Conservation (phyloP, 1,140 invertebrate genomes). For the Medauroidea extradentata region DNA sequence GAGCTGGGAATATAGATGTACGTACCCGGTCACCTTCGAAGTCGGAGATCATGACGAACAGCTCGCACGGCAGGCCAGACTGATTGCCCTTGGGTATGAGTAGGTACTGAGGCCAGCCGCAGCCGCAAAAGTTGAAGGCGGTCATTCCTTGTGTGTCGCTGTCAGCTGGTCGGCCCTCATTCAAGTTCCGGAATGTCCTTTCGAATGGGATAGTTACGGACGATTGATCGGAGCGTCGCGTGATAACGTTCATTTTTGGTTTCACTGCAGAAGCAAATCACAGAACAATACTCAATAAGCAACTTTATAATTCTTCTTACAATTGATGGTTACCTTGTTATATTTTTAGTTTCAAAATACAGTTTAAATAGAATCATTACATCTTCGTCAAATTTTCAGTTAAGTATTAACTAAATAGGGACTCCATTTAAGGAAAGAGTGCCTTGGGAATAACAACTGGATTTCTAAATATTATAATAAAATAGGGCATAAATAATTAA, state of each 20-base stretch:
- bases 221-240: slow-evolving; percentile 51
- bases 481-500: too few relatives aligned
- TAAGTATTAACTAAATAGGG: too few relatives aligned
- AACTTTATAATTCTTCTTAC: too few relatives aligned
- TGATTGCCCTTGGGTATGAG: slow-evolving; percentile 44
- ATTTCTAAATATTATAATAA: too few relatives aligned
- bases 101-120: slow-evolving; percentile 52
- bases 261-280: slow-evolving; percentile 41
- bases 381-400: neutral
- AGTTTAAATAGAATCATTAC: too few relatives aligned
- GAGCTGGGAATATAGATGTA: neutral
- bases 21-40: slow-evolving; percentile 36
- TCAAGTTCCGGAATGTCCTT: slow-evolving; percentile 56
- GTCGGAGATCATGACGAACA: slow-evolving; percentile 50
- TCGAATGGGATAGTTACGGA: slow-evolving; percentile 63
- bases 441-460: too few relatives aligned
- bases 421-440: too few relatives aligned
- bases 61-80: slow-evolving; percentile 41
- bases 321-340: too few relatives aligned
- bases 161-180: slow-evolving; percentile 37
- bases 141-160: slow-evolving; percentile 35
- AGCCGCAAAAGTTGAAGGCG: slow-evolving; percentile 54
- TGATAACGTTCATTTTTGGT: slow-evolving; percentile 52
- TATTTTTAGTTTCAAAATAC: too few relatives aligned
- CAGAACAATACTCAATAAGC: too few relatives aligned